Conservation (phyloP, 2,113 vertebrate species). For the Oophaga pumilio region DNA sequence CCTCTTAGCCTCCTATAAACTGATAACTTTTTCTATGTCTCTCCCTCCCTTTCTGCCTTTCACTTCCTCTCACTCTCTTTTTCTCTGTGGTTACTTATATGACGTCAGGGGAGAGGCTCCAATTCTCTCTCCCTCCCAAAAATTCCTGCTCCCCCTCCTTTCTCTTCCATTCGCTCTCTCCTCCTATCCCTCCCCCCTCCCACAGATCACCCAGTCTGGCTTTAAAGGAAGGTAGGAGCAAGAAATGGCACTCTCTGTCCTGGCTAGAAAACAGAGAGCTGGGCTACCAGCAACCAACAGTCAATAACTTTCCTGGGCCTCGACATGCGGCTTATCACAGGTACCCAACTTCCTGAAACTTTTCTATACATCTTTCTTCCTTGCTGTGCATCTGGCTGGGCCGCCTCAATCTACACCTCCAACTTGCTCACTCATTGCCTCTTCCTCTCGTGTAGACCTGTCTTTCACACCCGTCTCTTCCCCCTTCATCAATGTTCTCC, state of each 20-base stretch:
- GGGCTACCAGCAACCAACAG: constrained; percentile 41
- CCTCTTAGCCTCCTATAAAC: background rate
- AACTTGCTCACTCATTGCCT: constrained; percentile 16
- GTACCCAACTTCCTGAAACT: constrained; percentile 19
- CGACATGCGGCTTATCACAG: constrained; percentile 56
- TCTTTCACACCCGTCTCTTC: background rate
- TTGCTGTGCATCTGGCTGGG: background rate
- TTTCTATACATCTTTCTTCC: constrained; percentile 16
- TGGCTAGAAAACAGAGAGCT: constrained; percentile 44
- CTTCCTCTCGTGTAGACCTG: background rate
- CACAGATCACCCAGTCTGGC: constrained; percentile 48
- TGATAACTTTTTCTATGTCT: constrained; percentile 30
- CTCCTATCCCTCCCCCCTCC: constrained; percentile 34
- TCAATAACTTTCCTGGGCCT: constrained; percentile 46
- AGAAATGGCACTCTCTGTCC: constrained; percentile 54
- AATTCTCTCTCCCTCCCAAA: constrained; percentile 56
- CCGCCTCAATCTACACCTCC: constrained; percentile 18
- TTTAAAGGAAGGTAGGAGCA: constrained; percentile 53
- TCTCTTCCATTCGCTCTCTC: background rate
- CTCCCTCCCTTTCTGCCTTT: constrained; percentile 15
- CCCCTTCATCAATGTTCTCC: background rate
- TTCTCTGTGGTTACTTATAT: constrained; percentile 50
- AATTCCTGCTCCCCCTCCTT: constrained; percentile 53
- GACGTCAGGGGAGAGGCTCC: constrained; percentile 57
- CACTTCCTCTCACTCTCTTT: constrained; percentile 38